phyloP scores from a whole-genome alignment of 64 coral and sea anemone species.

The Anthopleura sola region DNA sequence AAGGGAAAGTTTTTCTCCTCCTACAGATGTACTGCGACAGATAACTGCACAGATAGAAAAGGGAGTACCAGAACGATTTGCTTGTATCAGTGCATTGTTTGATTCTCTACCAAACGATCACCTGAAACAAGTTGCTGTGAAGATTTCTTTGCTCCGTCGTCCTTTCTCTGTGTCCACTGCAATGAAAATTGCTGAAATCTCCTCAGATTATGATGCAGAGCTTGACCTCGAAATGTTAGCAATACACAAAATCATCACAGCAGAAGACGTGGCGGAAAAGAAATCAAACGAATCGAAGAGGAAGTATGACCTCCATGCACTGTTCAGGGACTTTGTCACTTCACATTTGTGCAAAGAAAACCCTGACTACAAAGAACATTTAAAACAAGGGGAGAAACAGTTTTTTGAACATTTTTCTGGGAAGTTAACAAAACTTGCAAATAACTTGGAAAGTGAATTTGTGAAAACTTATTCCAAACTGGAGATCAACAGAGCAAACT shows the following conservation, averaged over 20 bases:
- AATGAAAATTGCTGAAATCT: not conserved
- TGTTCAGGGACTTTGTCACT: not conserved
- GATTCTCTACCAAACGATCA: not conserved
- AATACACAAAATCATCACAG: not conserved
- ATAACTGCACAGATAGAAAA: conserved; percentile 10
- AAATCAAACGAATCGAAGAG: not conserved
- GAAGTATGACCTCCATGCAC: conserved; percentile 8
- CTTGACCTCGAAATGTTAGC: conserved; percentile 1
- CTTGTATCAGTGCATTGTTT: not conserved
- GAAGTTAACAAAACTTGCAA: conserved; percentile 25
- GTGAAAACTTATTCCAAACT: conserved; percentile 22
- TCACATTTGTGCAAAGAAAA: conserved; percentile 12
- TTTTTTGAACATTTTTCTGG: conserved; percentile 18
- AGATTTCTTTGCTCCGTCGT: conserved; percentile 19
- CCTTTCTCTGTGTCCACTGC: conserved; percentile 14
- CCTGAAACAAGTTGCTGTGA: conserved; percentile 16
- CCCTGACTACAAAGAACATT: not conserved
- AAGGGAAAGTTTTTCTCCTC: not conserved
- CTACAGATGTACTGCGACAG: conserved; percentile 10
- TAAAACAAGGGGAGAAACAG: conserved; percentile 6
- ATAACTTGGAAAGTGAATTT: conserved; percentile 35
- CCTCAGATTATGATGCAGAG: not conserved
- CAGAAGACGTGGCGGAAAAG: not conserved
- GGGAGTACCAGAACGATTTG: not conserved
- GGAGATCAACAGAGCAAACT: conserved; percentile 38